Base-by-base conservation (phyloP, 92 coral and sea anemone genomes). In the Galaxea fascicularis region DNA sequence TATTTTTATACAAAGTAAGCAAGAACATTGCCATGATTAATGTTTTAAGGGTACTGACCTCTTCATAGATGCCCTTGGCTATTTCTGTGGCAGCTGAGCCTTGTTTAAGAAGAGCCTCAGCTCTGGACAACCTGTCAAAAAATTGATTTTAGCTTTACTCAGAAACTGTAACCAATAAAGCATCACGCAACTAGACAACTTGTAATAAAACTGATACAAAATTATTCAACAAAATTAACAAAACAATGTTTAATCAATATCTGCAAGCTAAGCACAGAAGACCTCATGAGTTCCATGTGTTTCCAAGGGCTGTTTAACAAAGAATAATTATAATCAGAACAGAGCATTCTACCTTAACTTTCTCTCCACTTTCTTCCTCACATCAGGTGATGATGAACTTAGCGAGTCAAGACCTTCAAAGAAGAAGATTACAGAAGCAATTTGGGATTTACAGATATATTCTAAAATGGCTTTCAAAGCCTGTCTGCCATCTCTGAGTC, bases 71-170 rank as follows among this genome's bases (percentile, higher is more conserved):
- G 30, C 41, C 54, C 18, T 51, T 87, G 45, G 94, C 94, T 62
- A 77, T 17, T 8, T 28, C 52, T 56, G 87, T 91, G 35, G 65
- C 69, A 8, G 27, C 6, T 82, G 65, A 49, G 22, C 89, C 89
- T 73, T 78, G 91, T 62, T 77, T 82, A 25, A 31, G 64, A 17
- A 91, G 89, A 45, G 89, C 88, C 17, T 91, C 79, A 45, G 91
- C 91, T 30, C 60, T 82, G 26, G 68, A 56, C 22, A 87, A 21
- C 76, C 94, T 91, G 67, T 67, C n/a, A 65, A 1, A 65, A 27
- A 47, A 28, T 4, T 8, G 26, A n/a, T 15, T 25, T 56, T 21
- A 0, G 10, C 31, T 30, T 24, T n/a, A n/a, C n/a, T n/a, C n/a
- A 39, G 15, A 39, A 10, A 39, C 4, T 16, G n/a, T 39, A 39